Conservation (phyloP, 2,113 vertebrate species). For the Daubentonia madagascariensis region DNA sequence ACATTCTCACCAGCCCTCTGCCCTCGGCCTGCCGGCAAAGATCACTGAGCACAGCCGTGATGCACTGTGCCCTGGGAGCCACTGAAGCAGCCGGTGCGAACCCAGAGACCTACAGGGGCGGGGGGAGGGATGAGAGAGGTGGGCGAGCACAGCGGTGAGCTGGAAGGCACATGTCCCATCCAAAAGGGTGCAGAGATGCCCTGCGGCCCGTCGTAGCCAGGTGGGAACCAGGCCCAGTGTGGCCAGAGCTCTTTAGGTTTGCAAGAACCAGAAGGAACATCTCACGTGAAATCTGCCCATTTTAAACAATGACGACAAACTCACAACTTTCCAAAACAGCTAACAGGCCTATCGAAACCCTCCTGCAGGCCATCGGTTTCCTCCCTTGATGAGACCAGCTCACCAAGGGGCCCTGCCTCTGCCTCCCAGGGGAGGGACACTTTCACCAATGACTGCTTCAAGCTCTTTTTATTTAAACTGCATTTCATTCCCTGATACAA, state of each 20-base stretch:
- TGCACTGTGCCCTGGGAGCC: neutral
- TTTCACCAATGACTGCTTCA: no score
- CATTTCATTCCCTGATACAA: neutral
- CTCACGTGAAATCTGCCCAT: neutral
- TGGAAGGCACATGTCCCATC: neutral
- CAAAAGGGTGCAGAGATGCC: neutral
- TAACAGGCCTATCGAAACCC: neutral
- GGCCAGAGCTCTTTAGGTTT: neutral
- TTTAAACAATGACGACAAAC: neutral
- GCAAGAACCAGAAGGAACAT: neutral
- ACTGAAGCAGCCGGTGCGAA: accelerated
- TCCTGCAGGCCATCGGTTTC: neutral
- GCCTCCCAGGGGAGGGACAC: neutral
- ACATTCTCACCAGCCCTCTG: neutral
- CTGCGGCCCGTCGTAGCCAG: no score
- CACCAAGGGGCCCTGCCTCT: neutral
- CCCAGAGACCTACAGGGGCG: neutral
- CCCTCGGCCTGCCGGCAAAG: neutral
- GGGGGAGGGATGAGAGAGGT: neutral
- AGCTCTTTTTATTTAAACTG: neutral
- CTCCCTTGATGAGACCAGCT: neutral
- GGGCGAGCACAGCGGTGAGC: neutral
- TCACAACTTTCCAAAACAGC: neutral
- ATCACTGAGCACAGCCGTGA: no score
- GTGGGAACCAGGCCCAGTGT: neutral